Percentiles rank a stretch among this genome's conserved stretches.
phyloP scores from a whole-genome alignment of 2,888 invertebrate species.

The Morpho achilles region DNA sequence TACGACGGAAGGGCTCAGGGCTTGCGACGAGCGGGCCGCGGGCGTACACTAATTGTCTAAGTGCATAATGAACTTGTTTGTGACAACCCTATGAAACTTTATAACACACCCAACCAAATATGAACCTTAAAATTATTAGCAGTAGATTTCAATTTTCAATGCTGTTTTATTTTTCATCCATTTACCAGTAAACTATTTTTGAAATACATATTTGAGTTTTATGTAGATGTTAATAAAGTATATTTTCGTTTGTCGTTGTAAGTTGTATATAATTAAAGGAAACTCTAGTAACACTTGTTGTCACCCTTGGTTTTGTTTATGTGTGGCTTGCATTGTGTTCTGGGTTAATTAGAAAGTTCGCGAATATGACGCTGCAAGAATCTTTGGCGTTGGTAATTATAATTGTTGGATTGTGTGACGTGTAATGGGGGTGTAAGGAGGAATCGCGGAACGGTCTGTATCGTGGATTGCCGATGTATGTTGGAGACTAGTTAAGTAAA shows the following conservation, averaged over 20 bases:
- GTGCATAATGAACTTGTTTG: constrained; percentile 75
- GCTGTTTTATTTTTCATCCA: constrained; percentile 14
- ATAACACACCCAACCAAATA: constrained; percentile 27
- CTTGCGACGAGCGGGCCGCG: constrained; percentile 47
- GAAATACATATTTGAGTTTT: constrained; percentile 25
- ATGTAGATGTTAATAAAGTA: constrained; percentile 26
- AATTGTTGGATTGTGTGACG: constrained; percentile 12
- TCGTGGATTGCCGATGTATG: not conserved
- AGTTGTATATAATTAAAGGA: constrained; percentile 36
- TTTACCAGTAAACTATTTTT: constrained; percentile 16
- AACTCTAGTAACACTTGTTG: constrained; percentile 47
- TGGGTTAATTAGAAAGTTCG: constrained; percentile 61
- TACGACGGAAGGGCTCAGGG: constrained; percentile 61
- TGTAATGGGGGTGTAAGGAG: constrained; percentile 1
- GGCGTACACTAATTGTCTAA: constrained; percentile 76
- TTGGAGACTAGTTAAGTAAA: too few species aligned
- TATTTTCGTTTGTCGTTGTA: constrained; percentile 27
- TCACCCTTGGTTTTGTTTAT: constrained; percentile 54
- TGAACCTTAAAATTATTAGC: constrained; percentile 33
- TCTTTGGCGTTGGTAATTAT: constrained; percentile 28
- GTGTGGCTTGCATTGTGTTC: constrained; percentile 52
- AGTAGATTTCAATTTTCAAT: constrained; percentile 37
- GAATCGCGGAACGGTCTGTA: not conserved
- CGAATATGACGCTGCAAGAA: constrained; percentile 29
- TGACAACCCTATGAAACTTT: constrained; percentile 55